These are phyloP conservation scores for Noctua janthina DNA, from an alignment of 2,888 invertebrate species.

Conservation along the genomic window DNA sequence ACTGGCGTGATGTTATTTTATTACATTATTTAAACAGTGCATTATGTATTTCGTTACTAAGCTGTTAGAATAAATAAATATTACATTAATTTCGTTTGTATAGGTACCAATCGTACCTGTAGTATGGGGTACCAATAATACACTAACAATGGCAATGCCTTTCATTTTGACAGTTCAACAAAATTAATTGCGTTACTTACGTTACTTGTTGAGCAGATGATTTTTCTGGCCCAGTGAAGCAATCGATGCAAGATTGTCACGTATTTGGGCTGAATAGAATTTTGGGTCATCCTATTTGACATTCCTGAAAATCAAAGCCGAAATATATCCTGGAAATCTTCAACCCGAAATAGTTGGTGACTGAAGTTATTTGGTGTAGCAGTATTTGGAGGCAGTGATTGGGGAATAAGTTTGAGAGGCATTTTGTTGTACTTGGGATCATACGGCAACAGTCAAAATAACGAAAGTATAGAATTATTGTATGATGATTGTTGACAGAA, in stretches of 20 bases:
- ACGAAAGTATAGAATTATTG: too few species aligned
- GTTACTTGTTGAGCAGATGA: not conserved
- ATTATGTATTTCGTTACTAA: too few species aligned
- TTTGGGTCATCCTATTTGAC: conserved; percentile 8
- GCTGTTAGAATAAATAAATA: too few species aligned
- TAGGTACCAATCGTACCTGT: too few species aligned
- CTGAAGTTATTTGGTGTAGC: conserved; percentile 3
- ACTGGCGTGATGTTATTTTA: too few species aligned
- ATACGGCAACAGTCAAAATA: too few species aligned
- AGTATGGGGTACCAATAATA: too few species aligned
- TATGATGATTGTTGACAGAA: not conserved
- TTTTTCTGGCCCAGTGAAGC: not conserved
- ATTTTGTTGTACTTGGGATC: not conserved
- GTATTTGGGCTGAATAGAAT: not conserved
- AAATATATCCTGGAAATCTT: not conserved
- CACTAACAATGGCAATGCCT: too few species aligned
- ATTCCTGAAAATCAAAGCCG: conserved; percentile 22
- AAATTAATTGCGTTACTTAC: not conserved
- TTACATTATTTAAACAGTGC: not conserved
- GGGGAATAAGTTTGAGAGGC: not conserved
- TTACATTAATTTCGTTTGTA: too few species aligned
- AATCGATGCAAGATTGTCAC: not conserved
- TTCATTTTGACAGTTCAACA: too few species aligned
- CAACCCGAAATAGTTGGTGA: conserved; percentile 16
- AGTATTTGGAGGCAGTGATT: not conserved